Evolutionary conservation across 2,888 invertebrate species (phyloP).

Genomic region (Neoaliturus tenellus): DNA sequence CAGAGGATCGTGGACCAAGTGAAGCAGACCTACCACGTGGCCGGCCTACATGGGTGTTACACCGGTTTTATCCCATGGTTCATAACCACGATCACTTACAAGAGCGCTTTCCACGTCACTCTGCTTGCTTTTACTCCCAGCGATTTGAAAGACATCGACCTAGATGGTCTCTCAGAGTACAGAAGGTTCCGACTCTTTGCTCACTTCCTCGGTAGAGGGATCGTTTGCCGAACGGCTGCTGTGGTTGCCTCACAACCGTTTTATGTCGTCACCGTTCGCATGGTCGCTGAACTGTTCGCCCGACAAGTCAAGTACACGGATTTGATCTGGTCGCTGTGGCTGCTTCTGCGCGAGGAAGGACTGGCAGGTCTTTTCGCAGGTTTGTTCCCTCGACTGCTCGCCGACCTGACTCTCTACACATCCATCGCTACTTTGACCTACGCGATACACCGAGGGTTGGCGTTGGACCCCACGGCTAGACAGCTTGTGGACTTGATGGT

Average conservation of each 20-base stretch:
- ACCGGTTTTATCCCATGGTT: neutral
- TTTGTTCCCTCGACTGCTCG: neutral
- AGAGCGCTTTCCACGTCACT: neutral
- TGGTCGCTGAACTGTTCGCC: neutral
- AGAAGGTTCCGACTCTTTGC: neutral
- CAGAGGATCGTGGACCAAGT: neutral
- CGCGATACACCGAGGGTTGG: neutral
- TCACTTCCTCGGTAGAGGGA: neutral
- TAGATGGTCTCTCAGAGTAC: neutral
- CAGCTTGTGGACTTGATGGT: neutral
- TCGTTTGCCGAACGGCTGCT: neutral
- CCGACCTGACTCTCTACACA: neutral
- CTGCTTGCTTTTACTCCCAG: neutral
- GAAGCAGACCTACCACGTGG: neutral
- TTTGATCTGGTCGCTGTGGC: neutral
- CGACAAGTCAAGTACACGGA: neutral
- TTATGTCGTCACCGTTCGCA: neutral
- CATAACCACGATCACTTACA: neutral
- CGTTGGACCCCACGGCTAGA: neutral
- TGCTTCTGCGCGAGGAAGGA: neutral
- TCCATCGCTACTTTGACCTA: neutral
- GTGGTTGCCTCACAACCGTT: neutral
- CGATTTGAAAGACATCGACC: neutral
- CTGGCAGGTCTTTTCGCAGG: neutral
- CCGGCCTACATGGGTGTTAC: neutral